A percentile compares a stretch with the other conserved stretches of the same genome.
These are phyloP conservation scores for Mugil cephalus DNA, from an alignment of 2,113 vertebrate genomes.

Conservation along the genomic window DNA sequence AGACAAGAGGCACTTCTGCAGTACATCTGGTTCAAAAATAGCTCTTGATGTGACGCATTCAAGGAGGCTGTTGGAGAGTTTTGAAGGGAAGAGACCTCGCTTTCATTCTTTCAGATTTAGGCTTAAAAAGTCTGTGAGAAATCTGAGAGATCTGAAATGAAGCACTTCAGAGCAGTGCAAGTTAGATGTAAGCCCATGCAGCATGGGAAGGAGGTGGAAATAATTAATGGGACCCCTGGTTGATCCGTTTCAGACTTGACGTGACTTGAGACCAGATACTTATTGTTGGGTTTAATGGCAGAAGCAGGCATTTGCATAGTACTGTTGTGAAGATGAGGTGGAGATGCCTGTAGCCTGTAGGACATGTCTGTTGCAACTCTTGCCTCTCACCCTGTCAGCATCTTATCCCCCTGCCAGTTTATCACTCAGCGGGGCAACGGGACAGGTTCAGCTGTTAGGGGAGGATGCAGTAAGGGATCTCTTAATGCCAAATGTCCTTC, in stretches of 20 bases:
- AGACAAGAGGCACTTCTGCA: no score
- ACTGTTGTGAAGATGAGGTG: not conserved
- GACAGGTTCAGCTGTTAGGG: conserved; percentile 16
- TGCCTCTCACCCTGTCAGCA: conserved; percentile 4
- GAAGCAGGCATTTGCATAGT: not conserved
- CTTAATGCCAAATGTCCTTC: not conserved
- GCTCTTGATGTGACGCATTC: not conserved
- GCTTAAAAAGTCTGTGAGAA: conserved; percentile 7
- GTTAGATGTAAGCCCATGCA: not conserved
- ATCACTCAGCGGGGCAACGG: not conserved
- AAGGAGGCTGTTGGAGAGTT: not conserved
- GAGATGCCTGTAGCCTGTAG: conserved; percentile 16
- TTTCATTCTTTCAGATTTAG: not conserved
- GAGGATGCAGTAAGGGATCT: not conserved
- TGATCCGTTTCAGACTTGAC: no score
- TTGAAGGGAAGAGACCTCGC: not conserved
- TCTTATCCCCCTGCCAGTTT: conserved; percentile 12
- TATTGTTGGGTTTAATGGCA: not conserved
- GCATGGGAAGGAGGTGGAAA: not conserved
- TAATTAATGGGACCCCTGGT: not conserved
- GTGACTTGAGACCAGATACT: not conserved
- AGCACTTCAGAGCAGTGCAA: not conserved
- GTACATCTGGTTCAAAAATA: not conserved
- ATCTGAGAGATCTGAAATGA: conserved; percentile 4
- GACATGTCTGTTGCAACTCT: conserved; percentile 5